phyloP scores from a whole-genome alignment of 2,797 vertebrate genomes.

The Notolabrus celidotus region DNA sequence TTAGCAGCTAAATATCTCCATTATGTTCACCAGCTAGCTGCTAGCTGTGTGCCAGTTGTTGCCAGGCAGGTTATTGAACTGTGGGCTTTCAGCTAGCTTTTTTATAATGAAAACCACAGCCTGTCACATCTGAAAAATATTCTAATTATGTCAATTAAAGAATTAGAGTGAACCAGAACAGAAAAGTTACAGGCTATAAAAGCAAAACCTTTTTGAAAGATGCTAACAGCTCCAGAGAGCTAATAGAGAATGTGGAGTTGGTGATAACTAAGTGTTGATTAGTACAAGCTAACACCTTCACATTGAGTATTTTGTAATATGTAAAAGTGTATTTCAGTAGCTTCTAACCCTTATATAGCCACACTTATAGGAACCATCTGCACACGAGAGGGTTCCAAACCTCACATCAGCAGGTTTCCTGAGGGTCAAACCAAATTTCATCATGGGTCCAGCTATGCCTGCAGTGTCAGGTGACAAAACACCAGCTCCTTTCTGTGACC shows the following conservation, averaged over 20 bases:
- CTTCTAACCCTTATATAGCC: too few relatives aligned
- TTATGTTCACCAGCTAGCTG: too few relatives aligned
- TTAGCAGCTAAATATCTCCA: too few relatives aligned
- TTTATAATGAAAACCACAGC: neutral
- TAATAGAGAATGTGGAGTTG: too few relatives aligned
- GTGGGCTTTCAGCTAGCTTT: neutral
- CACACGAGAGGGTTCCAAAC: neutral
- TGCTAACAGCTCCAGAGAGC: neutral
- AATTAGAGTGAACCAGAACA: neutral
- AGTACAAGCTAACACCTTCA: neutral
- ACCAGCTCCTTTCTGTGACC: slow-evolving; percentile 26
- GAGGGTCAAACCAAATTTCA: slow-evolving; percentile 47
- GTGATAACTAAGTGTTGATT: too few relatives aligned
- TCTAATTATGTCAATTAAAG: too few relatives aligned
- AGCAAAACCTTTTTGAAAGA: neutral
- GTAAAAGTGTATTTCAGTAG: too few relatives aligned
- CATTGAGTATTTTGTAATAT: too few relatives aligned
- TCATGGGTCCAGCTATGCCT: slow-evolving; percentile 19
- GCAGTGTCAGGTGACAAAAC: slow-evolving; percentile 47
- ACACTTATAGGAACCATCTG: too few relatives aligned
- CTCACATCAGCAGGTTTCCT: neutral
- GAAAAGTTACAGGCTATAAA: neutral
- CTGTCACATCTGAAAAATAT: neutral
- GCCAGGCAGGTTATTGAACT: neutral
- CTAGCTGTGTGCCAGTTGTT: too few relatives aligned